phyloP scores from a whole-genome alignment of 2,888 invertebrate genomes.

The Syritta pipiens region DNA sequence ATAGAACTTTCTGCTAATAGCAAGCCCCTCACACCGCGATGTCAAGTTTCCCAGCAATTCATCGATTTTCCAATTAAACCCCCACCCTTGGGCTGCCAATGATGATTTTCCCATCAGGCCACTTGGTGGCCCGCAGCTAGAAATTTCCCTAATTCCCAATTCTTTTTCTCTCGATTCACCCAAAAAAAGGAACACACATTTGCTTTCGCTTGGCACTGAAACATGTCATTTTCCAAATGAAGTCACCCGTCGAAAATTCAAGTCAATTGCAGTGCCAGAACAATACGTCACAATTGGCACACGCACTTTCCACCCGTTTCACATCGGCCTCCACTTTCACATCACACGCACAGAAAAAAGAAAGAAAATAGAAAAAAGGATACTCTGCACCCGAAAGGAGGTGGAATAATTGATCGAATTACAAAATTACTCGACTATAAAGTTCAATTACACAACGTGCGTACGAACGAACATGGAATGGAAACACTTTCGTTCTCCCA shows the following conservation, averaged over 20 bases:
- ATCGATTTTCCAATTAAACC: too few species aligned
- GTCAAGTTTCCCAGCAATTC: too few species aligned
- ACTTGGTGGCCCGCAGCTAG: too few species aligned
- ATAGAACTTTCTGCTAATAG: too few species aligned
- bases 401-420: slow-evolving; percentile 66
- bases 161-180: background rate
- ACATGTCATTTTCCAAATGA: slow-evolving; percentile 53
- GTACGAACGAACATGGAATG: slow-evolving; percentile 51
- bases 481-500: slow-evolving; percentile 61
- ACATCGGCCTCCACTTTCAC: slow-evolving; percentile 20
- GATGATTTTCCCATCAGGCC: too few species aligned
- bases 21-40: too few species aligned
- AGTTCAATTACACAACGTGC: slow-evolving; percentile 68
- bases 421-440: slow-evolving; percentile 68
- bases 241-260: slow-evolving; percentile 25
- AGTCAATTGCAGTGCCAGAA: slow-evolving; percentile 60
- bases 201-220: background rate
- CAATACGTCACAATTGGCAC: slow-evolving; percentile 66
- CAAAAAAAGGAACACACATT: background rate
- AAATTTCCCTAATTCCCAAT: background rate
- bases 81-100: too few species aligned
- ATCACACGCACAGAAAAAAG: slow-evolving; percentile 35
- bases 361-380: slow-evolving; percentile 12
- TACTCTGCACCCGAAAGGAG: slow-evolving; percentile 61
- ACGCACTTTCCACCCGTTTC: slow-evolving; percentile 40